Percentiles rank a stretch among this genome's conserved stretches.
These are phyloP conservation scores for Protodeltote pygarga DNA, from an alignment of 2,888 invertebrate species.

Conservation along the genomic window DNA sequence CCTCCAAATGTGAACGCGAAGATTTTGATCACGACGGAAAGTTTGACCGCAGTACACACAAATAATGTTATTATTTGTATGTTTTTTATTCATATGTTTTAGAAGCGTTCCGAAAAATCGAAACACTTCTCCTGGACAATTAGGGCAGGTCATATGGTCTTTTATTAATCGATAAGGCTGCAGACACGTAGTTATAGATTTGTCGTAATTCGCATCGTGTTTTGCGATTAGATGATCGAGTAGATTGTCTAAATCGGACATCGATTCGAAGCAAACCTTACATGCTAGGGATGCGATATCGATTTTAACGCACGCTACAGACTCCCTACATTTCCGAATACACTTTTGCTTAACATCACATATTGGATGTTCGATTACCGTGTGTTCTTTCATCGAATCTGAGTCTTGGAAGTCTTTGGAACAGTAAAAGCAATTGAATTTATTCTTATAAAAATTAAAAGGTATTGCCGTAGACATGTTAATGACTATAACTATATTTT, in stretches of 20 bases:
- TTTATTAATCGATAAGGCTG: slow-evolving; percentile 77
- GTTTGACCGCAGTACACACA: slow-evolving; percentile 81
- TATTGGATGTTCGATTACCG: slow-evolving; percentile 72
- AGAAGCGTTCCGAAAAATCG: slow-evolving; percentile 79
- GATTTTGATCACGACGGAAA: slow-evolving; percentile 78
- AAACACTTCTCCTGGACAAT: slow-evolving; percentile 74
- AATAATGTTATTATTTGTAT: slow-evolving; percentile 80
- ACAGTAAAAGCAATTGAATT: slow-evolving; percentile 82
- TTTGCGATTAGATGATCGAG: slow-evolving; percentile 75
- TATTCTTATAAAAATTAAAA: slow-evolving; percentile 81
- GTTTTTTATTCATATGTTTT: slow-evolving; percentile 79
- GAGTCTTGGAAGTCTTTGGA: slow-evolving; percentile 80
- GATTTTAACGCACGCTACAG: slow-evolving; percentile 80
- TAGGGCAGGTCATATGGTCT: slow-evolving; percentile 78
- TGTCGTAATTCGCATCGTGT: slow-evolving; percentile 78
- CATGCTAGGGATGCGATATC: slow-evolving; percentile 76
- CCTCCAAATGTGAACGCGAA: slow-evolving; percentile 79
- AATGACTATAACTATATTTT: slow-evolving; percentile 76
- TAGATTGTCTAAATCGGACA: slow-evolving; percentile 68
- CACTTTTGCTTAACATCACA: slow-evolving; percentile 78
- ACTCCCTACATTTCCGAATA: slow-evolving; percentile 78
- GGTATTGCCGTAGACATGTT: slow-evolving; percentile 83
- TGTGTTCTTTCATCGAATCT: slow-evolving; percentile 75
- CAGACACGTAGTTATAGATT: slow-evolving; percentile 74
- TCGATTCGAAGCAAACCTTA: slow-evolving; percentile 75